phyloP scores from a whole-genome alignment of 92 coral and sea anemone species.

The Porites lobata region DNA sequence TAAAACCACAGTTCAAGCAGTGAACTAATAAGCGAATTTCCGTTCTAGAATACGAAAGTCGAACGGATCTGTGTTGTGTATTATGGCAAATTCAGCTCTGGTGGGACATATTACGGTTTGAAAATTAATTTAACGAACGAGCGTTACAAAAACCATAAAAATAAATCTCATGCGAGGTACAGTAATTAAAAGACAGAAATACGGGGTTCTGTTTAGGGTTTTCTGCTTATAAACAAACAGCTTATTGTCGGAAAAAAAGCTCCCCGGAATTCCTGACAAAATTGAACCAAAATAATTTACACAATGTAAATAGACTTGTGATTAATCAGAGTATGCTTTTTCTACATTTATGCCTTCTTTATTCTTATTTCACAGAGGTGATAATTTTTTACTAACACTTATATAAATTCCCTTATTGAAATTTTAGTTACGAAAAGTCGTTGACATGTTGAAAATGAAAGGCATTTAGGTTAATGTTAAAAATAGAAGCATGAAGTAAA shows the following conservation, averaged over 20 bases:
- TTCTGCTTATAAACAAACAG: not conserved
- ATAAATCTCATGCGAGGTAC: not conserved
- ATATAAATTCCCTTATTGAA: too few relatives aligned
- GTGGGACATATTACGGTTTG: not conserved
- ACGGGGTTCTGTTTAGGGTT: not conserved
- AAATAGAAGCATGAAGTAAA: not conserved
- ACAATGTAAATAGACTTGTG: not conserved
- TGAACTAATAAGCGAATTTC: constrained; percentile 10
- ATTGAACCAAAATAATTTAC: not conserved
- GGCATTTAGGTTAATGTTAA: too few relatives aligned
- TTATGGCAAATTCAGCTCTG: constrained; percentile 2
- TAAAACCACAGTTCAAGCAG: not conserved
- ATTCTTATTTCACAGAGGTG: not conserved
- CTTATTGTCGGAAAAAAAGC: not conserved
- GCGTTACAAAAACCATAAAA: not conserved
- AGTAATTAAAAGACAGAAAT: too few relatives aligned
- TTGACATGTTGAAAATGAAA: not conserved
- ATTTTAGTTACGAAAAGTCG: too few relatives aligned
- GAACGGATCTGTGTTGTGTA: not conserved
- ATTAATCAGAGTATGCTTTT: not conserved
- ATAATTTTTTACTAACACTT: too few relatives aligned
- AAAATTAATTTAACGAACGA: not conserved
- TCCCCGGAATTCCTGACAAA: not conserved
- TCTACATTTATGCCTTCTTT: not conserved
- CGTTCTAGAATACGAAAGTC: not conserved